Conservation (phyloP, 2,797 vertebrate species). For the Leptodactylus fallax region DNA sequence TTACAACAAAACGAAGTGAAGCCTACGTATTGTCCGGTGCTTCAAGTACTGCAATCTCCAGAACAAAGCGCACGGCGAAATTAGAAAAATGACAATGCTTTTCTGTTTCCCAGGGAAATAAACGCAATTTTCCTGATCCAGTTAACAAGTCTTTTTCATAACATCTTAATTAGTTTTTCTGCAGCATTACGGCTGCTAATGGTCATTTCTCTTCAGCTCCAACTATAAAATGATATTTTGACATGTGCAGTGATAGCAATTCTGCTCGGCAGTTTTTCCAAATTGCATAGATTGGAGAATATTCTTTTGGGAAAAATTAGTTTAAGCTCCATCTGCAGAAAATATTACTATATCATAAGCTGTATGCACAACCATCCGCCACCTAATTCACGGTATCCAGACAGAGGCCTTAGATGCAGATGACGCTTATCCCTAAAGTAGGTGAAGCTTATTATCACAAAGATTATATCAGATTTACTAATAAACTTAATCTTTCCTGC, state of each 20-base stretch:
- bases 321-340: conserved; percentile 48
- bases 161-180: conserved; percentile 61
- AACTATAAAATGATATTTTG: conserved; percentile 56
- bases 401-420: not conserved
- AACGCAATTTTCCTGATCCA: conserved; percentile 51
- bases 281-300: conserved; percentile 36
- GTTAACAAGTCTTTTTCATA: conserved; percentile 62
- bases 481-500: not conserved
- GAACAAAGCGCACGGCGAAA: conserved; percentile 24
- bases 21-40: conserved; percentile 13
- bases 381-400: conserved; percentile 13
- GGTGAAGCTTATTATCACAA: not conserved
- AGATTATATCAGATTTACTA: not conserved
- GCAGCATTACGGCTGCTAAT: conserved; percentile 46
- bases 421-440: not conserved
- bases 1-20: conserved; percentile 29
- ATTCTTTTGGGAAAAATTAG: conserved; percentile 56
- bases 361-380: not conserved
- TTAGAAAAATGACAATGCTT: conserved; percentile 51
- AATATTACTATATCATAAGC: conserved; percentile 37
- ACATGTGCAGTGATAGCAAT: conserved; percentile 57
- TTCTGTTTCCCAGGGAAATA: conserved; percentile 48
- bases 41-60: conserved; percentile 32
- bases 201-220: conserved; percentile 53
- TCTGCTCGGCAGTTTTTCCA: conserved; percentile 42